Evolutionary conservation across 92 coral and sea anemone species (phyloP).

Genomic region (Porites evermanni): DNA sequence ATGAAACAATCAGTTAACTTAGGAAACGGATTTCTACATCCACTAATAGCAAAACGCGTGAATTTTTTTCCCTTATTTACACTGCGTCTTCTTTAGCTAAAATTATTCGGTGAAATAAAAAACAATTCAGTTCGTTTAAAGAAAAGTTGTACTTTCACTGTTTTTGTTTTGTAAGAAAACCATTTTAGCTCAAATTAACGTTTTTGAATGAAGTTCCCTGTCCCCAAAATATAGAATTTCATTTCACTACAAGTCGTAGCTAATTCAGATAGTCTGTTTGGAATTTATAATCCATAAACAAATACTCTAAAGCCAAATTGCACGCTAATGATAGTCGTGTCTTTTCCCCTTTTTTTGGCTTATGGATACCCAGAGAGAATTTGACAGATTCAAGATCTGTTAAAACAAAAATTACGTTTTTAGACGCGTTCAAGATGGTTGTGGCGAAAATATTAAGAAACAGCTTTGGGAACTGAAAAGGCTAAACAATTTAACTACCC

Average conservation of each 20-base stretch:
- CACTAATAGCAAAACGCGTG: slow-evolving; percentile 17
- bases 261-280: slow-evolving; percentile 38
- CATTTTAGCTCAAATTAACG: neutral
- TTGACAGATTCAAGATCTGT: slow-evolving; percentile 37
- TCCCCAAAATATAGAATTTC: neutral
- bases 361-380: neutral
- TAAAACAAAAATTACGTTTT: slow-evolving; percentile 18
- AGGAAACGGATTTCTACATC: neutral
- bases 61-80: slow-evolving; percentile 29
- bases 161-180: neutral
- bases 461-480: neutral
- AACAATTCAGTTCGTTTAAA: neutral
- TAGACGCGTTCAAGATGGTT: neutral
- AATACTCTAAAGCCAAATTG: slow-evolving; percentile 52
- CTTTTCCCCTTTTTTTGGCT: neutral
- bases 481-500: neutral
- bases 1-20: slow-evolving; percentile 18
- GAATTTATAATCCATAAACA: slow-evolving; percentile 53
- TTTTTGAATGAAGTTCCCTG: neutral
- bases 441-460: neutral
- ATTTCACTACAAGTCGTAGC: neutral
- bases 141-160: neutral
- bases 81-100: neutral
- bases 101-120: neutral
- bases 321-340: slow-evolving; percentile 27